Evolutionary conservation across 2,888 invertebrate species (phyloP), one percentile per base, ranked within the genome.

Genomic region (Thereva nobilitata): DNA sequence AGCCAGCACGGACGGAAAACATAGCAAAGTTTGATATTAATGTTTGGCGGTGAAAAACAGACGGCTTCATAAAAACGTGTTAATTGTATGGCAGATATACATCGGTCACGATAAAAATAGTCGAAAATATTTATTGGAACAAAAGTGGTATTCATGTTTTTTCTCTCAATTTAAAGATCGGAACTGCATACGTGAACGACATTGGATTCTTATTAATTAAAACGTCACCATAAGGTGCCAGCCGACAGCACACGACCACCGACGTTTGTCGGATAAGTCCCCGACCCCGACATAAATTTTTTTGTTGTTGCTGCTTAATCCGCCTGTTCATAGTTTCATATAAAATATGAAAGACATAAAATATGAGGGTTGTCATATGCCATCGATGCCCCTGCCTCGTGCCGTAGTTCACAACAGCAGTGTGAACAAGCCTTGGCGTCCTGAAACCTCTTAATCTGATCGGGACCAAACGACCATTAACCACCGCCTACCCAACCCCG

Each of bases 331-430:
- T 61, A 68, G 49, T 68, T 68, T 67, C 50, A 63, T 66, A 49
- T 63, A 56, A 63, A 68, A 64, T 50, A 66, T 66, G 37, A 65
- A 44, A 68, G 57, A 67, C 59, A 69, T 69, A 69, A 69, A 69
- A 69, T 69, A 69, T 69, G 69, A 69, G 69, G 67, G 69, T 67
- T 69, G 69, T 69, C 67, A 67, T 69, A 67, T 67, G 67, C 69
- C 67, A 61, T 59, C 54, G 65, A 69, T 65, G 67, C 66, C 49
- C 40, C 52, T 55, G 65, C 42, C 64, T 67, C 53, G 67, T 64
- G 65, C 44, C 69, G 53, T 34, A 53, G 23, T 53, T 53, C 44
- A 52, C 53, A 53, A 37, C 64, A 52, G 64, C 64, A 53, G 64
- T 64, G 64, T 44, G 44, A 53, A 64, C 52, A 53, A 44, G 59